Percentiles rank a stretch among this genome's conserved stretches.
Evolutionary conservation across 2,113 vertebrate genomes (phyloP).

Genomic region (Ptilorrhoa leucosticta): DNA sequence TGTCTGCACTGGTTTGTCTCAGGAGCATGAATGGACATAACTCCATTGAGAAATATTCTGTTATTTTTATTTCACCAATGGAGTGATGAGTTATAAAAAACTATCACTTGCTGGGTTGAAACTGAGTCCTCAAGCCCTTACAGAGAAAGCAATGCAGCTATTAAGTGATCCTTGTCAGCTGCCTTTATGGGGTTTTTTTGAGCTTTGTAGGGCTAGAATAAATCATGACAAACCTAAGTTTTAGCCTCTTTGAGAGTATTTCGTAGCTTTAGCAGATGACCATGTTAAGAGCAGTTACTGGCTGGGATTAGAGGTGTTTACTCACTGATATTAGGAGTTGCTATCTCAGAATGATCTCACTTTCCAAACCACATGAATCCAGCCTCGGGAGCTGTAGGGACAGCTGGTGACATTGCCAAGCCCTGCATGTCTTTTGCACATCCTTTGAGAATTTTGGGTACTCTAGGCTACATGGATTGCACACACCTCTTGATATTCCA

Average conservation of each 20-base stretch:
- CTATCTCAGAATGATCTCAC: background rate
- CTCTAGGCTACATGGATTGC: background rate
- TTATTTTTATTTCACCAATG: background rate
- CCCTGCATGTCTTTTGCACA: background rate
- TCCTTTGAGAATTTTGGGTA: background rate
- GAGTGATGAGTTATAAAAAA: background rate
- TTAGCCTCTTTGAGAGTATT: background rate
- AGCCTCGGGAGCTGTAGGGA: background rate
- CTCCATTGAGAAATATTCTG: background rate
- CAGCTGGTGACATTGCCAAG: background rate
- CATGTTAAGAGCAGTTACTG: background rate
- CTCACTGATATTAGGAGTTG: background rate
- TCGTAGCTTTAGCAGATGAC: background rate
- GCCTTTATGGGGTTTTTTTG: background rate
- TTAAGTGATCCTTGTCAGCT: background rate
- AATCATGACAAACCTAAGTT: background rate
- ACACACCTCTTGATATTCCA: background rate
- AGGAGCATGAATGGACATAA: background rate
- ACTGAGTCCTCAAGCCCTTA: background rate
- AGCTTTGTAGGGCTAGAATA: background rate
- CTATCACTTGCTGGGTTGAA: background rate
- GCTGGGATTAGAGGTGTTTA: background rate
- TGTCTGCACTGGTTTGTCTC: background rate
- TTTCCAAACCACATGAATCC: background rate
- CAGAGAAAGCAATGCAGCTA: background rate